Base-by-base conservation (phyloP, 2,888 invertebrate species). In the Ophion ventricosus region DNA sequence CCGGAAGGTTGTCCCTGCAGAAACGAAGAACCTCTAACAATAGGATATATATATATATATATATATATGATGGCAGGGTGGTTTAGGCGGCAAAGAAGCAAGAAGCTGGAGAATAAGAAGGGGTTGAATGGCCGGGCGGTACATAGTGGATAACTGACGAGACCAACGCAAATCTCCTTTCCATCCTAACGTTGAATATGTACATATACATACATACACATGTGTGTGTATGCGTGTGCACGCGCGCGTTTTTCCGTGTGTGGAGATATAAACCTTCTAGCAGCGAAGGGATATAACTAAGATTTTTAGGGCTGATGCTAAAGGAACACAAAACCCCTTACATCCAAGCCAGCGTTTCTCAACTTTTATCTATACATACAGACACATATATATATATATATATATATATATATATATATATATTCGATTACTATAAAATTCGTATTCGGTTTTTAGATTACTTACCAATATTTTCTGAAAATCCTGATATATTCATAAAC, bases 141-240 rank as follows among this genome's bases (percentile, higher is more conserved):
- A 83, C 79, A 85, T 85, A 86, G 78, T 87, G 90, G 89, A 91
- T 90, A 88, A 89, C 83, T 90, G 91, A 90, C 89, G 86, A 90
- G 88, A 88, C 88, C 88, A 88, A 88, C 89, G 88, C 87, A 86
- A 87, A 88, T 90, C 88, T 89, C 89, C 76, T 72, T 72, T 84
- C 75, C 70, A n/a, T 75, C 20, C 76, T 73, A 7, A 63, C 43
- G 17, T 77, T 40, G 17, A 57, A 80, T 70, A 76, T 67, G 29
- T 70, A 49, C 72, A 70, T 66, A 80, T 70, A 69, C 66, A 59
- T 64, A 26, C 64, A 67, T 20, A 79, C 23, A 74, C 29, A 23
- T 17, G 49, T 17, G 49, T 49, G 49, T 49, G 49, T 49, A 17
- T 49, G 49, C 0, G 14, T 49, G 49, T 17, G 17, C 49, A 49